A percentile compares a stretch with the other conserved stretches of the same genome.
Conservation (phyloP, 2,113 vertebrate genomes). For the Shinisaurus crocodilurus region DNA sequence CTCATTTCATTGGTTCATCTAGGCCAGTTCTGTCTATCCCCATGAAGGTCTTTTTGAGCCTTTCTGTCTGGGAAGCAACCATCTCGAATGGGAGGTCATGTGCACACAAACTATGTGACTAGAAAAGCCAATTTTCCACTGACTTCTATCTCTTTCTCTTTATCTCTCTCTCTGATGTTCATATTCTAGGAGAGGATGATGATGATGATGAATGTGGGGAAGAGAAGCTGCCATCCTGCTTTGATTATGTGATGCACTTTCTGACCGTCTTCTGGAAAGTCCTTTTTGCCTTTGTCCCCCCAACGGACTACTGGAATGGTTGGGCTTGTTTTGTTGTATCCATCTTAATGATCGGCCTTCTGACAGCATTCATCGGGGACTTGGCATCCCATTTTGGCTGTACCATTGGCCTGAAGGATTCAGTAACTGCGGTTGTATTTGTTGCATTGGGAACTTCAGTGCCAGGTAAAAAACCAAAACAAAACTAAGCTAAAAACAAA, state of each 20-base stretch:
- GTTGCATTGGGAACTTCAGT: constrained; percentile 94
- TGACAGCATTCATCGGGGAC: constrained; percentile 94
- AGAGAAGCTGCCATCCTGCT: constrained; percentile 91
- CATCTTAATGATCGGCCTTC: constrained; percentile 90
- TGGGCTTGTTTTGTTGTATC: constrained; percentile 96
- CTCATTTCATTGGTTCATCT: not conserved
- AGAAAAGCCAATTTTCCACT: not conserved
- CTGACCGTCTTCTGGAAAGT: constrained; percentile 98
- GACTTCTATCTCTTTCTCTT: not conserved
- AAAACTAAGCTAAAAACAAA: not conserved
- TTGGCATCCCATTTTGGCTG: constrained; percentile 97
- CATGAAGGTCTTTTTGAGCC: not conserved
- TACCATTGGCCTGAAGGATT: constrained; percentile 96
- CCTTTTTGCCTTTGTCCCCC: constrained; percentile 94
- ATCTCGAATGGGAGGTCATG: not conserved
- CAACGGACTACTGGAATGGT: constrained; percentile 95
- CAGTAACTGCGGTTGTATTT: constrained; percentile 94
- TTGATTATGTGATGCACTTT: constrained; percentile 97
- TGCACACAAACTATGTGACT: not conserved
- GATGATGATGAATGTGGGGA: constrained; percentile 89
- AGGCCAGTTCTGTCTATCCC: not conserved
- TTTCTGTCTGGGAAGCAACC: not conserved
- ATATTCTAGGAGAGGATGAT: constrained; percentile 82
- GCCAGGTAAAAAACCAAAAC: constrained; percentile 82
- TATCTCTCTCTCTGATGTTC: not conserved